Conservation (phyloP, 2,797 vertebrate genomes). For the Semaprochilodus insignis region DNA sequence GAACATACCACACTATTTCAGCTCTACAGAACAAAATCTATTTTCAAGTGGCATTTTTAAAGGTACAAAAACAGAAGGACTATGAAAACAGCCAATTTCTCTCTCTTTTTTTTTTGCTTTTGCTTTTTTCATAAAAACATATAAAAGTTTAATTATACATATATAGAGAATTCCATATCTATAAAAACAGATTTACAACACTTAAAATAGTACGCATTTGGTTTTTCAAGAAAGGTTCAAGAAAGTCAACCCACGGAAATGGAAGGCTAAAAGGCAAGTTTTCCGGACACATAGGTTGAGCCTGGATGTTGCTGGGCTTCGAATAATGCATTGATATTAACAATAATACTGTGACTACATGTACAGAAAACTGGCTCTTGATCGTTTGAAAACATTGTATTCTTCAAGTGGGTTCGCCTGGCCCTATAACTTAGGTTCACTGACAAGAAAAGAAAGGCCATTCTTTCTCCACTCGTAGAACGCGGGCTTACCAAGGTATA, state of each 20-base stretch:
- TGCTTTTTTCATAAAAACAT: slow-evolving; percentile 79
- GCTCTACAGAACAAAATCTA: slow-evolving; percentile 50
- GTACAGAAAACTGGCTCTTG: not conserved
- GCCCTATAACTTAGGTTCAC: too few relatives aligned
- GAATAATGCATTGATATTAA: not conserved
- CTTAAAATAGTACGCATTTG: slow-evolving; percentile 75
- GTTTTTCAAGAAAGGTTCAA: slow-evolving; percentile 67
- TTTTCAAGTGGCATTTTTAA: slow-evolving; percentile 58
- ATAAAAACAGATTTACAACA: slow-evolving; percentile 76
- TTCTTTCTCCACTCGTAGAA: not conserved
- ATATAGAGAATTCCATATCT: slow-evolving; percentile 71
- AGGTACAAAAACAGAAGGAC: slow-evolving; percentile 59
- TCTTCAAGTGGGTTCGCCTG: not conserved
- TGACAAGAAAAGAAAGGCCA: not conserved
- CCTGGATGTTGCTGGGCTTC: not conserved
- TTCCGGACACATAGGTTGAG: not conserved
- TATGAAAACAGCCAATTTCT: slow-evolving; percentile 44
- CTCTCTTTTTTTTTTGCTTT: slow-evolving; percentile 44
- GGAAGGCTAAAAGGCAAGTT: not conserved
- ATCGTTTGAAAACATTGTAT: not conserved
- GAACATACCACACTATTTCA: slow-evolving; percentile 60
- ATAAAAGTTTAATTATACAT: slow-evolving; percentile 76
- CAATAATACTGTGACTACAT: not conserved
- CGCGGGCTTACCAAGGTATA: not conserved
- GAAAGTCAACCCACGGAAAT: not conserved